Evolutionary conservation across 2,888 invertebrate species (phyloP), one percentile per base, ranked within the genome.

Genomic region (Apoda limacodes): DNA sequence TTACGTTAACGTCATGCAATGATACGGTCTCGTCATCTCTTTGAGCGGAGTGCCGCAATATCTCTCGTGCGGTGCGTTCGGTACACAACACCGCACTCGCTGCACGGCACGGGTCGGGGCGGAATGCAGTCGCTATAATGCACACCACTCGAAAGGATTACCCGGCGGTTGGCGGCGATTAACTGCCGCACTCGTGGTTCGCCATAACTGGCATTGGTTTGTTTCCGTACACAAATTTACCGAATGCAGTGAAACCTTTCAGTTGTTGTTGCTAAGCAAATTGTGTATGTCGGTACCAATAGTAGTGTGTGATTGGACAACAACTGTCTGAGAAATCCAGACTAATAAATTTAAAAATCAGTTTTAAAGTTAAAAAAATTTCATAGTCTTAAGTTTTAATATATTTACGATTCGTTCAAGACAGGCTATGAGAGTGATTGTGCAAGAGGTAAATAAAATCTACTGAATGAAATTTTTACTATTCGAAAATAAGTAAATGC

Each of bases 141-240:
- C 68, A 64, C 67, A 61, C 60, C 64, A 67, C 71, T 72, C 64
- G 63, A 67, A 63, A 66, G 74, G 75, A 74, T 75, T 74, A 74
- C 70, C 64, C 60, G 58, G 64, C 68, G 63, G 69, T 70, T 67
- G 43, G 48, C 36, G 58, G 59, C 72, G 72, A 72, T 72, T 72
- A 72, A 67, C 70, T 56, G 57, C 52, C 56, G 57, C 54, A 55
- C 55, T 55, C 62, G 68, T 57, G 69, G 71, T 62, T 63, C 59
- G 51, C 60, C 60, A 52, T 52, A 45, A 47, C 46, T 37, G 51
- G 55, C 60, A 58, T 68, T 54, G 68, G 64, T 61, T 65, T 62
- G 61, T 62, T 65, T 51, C 54, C 59, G 47, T 65, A 64, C 55
- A 51, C 49, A 52, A 29, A 13, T 28, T 23, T 35, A 34, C 33